Evolutionary conservation across 2,797 vertebrate species (phyloP), one percentile per base, ranked within the genome.

Genomic region (Okamejei kenojei): DNA sequence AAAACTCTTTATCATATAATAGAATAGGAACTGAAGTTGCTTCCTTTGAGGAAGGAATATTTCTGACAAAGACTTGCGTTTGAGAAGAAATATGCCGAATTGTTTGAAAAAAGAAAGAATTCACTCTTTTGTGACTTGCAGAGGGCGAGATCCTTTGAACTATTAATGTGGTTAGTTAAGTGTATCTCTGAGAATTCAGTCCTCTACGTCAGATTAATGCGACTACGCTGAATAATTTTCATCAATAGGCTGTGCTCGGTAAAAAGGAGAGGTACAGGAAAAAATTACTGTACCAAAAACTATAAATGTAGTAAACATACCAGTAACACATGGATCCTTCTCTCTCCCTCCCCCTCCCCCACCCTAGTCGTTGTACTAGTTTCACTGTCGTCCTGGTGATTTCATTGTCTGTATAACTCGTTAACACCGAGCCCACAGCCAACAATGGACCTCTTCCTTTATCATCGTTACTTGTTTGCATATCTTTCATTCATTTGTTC

Each of bases 31-130:
- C 10, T 74, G 71, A 74, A 92, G 71, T 92, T 76, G 76, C 54
- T 92, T 92, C 38, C 90, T 92, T 92, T 92, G 90, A 92, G 90
- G 71, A 54, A 32, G 90, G 90, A 29, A 76, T 74, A 74, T 76
- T 92, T 92, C 76, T 76, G 38, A 74, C 38, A 58, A 76, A 92
- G 68, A 17, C 1, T 45, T n/a, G 90, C 9, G 58, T 76, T 92
- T 76, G 38, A 74, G 90, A 92, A 92, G 90, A 73, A 92, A 76
- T 74, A 38, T 38, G 73, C 38, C 17, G 61, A 92, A 92, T 76
- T 92, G 90, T 74, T 92, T 74, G 71, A 45, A 38, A 68, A 90
- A 92, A 74, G 90, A 68, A 92, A 92, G 71, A 92, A 92, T 92
- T 92, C 76, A 76, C 45, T 92, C 71, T 71, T 92, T 92, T 92